A percentile compares a stretch with the other conserved stretches of the same genome.
Evolutionary conservation across 1,140 invertebrate genomes (phyloP).

Genomic region (Zaprionus ghesquierei): DNA sequence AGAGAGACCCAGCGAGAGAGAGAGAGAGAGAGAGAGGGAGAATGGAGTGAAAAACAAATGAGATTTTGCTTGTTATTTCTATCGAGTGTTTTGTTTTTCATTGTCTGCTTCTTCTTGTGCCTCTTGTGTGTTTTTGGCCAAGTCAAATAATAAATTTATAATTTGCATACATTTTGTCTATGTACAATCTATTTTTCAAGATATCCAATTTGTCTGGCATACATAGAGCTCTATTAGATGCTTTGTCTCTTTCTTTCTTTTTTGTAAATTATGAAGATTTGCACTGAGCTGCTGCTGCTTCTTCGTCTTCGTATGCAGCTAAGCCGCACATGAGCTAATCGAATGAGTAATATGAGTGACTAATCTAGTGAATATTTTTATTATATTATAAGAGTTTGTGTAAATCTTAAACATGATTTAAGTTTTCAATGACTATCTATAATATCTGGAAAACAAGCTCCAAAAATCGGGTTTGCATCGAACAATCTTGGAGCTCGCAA

Average conservation of each 20-base stretch:
- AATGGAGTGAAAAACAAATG: conserved; percentile 29
- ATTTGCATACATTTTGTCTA: conserved; percentile 12
- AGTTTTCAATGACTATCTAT: too few relatives aligned
- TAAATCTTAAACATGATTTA: too few relatives aligned
- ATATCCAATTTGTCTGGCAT: conserved; percentile 4
- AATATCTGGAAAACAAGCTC: not conserved
- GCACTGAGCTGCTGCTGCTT: not conserved
- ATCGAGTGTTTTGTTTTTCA: not conserved
- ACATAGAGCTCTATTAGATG: not conserved
- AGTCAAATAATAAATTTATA: conserved; percentile 24
- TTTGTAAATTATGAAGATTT: not conserved
- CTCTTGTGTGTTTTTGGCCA: not conserved
- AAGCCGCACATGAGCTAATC: not conserved
- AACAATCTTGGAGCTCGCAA: not conserved
- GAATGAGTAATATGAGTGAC: not conserved
- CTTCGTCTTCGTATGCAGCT: not conserved
- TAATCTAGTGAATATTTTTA: not conserved
- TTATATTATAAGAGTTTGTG: not conserved
- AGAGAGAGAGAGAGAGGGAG: conserved; percentile 10
- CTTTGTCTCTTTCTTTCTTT: too few relatives aligned
- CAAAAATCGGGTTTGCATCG: not conserved
- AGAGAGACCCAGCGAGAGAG: too few relatives aligned
- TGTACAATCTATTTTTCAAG: conserved; percentile 9
- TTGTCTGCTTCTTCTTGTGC: not conserved
- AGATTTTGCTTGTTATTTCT: conserved; percentile 26